Evolutionary conservation across 2,113 vertebrate genomes (phyloP).

Genomic region (Eonycteris spelaea): DNA sequence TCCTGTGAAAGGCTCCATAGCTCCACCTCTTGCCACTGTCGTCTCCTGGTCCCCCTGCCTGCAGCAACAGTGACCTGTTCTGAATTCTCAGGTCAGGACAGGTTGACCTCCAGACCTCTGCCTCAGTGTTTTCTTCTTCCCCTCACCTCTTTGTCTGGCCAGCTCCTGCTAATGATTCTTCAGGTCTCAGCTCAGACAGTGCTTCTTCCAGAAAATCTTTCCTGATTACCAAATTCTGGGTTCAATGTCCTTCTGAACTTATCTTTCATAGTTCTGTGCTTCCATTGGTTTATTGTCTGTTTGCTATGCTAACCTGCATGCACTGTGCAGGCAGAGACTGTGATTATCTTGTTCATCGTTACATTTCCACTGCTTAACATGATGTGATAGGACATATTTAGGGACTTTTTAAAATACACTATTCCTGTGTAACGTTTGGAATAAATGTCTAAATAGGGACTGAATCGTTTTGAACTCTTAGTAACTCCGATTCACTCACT

Average conservation of each 20-base stretch:
- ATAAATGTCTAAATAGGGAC: background rate
- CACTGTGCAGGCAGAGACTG: background rate
- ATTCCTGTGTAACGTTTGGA: background rate
- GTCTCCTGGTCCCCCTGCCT: background rate
- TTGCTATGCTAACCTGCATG: background rate
- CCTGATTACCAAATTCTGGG: background rate
- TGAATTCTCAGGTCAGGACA: background rate
- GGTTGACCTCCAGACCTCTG: background rate
- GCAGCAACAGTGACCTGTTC: background rate
- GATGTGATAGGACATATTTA: background rate
- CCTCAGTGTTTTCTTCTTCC: background rate
- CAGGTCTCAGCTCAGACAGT: background rate
- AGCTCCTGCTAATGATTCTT: background rate
- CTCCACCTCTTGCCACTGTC: background rate
- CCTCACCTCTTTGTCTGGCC: background rate
- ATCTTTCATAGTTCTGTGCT: background rate
- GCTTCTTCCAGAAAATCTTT: background rate
- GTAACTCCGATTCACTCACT: background rate
- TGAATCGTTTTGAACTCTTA: background rate
- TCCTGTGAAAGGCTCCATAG: background rate
- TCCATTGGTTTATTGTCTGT: background rate
- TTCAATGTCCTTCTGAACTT: background rate
- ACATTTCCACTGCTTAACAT: background rate
- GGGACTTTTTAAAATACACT: background rate
- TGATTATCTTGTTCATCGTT: background rate